Base-by-base conservation (phyloP, 2,888 invertebrate genomes). In the Strigamia maritima region DNA sequence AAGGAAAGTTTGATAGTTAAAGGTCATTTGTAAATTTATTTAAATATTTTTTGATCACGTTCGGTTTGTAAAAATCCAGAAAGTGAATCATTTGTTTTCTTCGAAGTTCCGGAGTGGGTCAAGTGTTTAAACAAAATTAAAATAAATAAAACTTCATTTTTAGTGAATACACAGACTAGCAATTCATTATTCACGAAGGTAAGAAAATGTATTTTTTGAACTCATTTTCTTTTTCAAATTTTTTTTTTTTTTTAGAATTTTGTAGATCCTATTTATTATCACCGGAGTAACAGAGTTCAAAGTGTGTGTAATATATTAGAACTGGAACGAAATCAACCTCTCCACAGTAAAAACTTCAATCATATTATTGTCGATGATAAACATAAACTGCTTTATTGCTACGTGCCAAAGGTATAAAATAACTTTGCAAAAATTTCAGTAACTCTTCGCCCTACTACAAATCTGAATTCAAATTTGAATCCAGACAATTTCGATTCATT, bases 361-460 rank as follows among this genome's bases (percentile, higher is more conserved):
- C 94, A 95, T 84, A 90, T 95, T 85, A 88, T 95, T 81, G 91
- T 96, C 24, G 94, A 96, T 85, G 92, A 93, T 83, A 89, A 90
- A 80, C 93, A 94, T 84, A 92, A 92, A 85, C 88, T 96, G 19
- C 88, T 97, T 16, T 97, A 96, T 85, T 97, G 97, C 85, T 95
- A 95, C 86, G 94, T 97, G 81, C 96, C 97, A 80, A 97, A 97
- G 91, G 94, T 94, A 88, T 88, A n/a, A n/a, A n/a, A n/a, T n/a
- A n/a, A n/a, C n/a, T n/a, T n/a, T n/a, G n/a, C n/a, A n/a, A n/a
- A n/a, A n/a, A n/a, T n/a, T n/a, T n/a, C n/a, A n/a, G n/a, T n/a
- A n/a, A n/a, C n/a, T n/a, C n/a, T n/a, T n/a, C n/a, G n/a, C n/a
- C n/a, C n/a, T n/a, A n/a, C n/a, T n/a, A n/a, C n/a, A n/a, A n/a